A percentile compares a stretch with the other conserved stretches of the same genome.
Conservation (phyloP, 2,888 invertebrate genomes). For the Sycophila texana region DNA sequence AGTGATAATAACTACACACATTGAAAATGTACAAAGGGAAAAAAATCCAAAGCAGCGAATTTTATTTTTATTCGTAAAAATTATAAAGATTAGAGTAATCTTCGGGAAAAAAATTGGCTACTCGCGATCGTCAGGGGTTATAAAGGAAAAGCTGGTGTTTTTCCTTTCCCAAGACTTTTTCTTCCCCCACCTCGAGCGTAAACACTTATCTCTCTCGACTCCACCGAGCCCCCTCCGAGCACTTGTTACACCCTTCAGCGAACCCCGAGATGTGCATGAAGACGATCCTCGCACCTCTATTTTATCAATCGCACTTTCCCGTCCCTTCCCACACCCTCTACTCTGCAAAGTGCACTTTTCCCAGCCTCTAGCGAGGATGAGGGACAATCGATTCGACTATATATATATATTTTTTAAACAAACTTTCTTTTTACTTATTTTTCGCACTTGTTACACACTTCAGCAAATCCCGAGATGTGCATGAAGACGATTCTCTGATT, state of each 20-base stretch:
- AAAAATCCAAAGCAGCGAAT: no score
- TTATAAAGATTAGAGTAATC: neutral
- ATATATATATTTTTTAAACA: neutral
- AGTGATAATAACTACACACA: no score
- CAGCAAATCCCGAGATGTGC: constrained; percentile 17
- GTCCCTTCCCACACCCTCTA: neutral
- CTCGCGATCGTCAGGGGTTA: neutral
- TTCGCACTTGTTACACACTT: constrained; percentile 44
- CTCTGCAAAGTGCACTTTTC: constrained; percentile 14
- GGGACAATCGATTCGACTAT: constrained; percentile 18
- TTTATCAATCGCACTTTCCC: constrained; percentile 21
- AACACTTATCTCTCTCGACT: constrained; percentile 41
- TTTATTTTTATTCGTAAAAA: no score
- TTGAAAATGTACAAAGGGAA: no score
- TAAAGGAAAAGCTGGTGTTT: constrained; percentile 8
- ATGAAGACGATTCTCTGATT: constrained; percentile 35
- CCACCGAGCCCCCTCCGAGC: neutral
- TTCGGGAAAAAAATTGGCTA: neutral
- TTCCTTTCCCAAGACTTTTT: constrained; percentile 13
- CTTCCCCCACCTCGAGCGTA: constrained; percentile 17
- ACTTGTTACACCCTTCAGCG: constrained; percentile 44
- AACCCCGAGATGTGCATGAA: constrained; percentile 28
- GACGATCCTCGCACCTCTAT: constrained; percentile 25
- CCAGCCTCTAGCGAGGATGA: neutral
- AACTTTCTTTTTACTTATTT: neutral